phyloP scores from a whole-genome alignment of 1,140 invertebrate species.

The Forficula auricularia region DNA sequence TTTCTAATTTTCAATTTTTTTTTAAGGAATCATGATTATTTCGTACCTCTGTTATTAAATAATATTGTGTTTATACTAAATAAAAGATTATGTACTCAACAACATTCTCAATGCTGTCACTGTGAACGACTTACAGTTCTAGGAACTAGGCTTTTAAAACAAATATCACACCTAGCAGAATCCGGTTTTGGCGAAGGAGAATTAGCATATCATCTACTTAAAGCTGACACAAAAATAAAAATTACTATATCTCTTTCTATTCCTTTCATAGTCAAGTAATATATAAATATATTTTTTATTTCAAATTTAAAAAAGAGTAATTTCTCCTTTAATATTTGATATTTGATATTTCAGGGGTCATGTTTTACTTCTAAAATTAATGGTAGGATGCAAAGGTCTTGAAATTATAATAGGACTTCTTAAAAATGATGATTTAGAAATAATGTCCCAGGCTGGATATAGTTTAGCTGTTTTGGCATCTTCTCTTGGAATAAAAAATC shows the following conservation, averaged over 20 bases:
- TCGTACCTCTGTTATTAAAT: constrained; percentile 1
- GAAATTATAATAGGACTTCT: no score
- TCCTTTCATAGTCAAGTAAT: constrained; percentile 4
- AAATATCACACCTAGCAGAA: not conserved
- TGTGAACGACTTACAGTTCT: not conserved
- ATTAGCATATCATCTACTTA: constrained; percentile 4
- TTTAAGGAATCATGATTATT: constrained; percentile 6
- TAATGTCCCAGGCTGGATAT: no score
- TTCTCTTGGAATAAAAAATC: no score
- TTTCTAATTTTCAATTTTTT: not conserved
- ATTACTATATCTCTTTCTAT: not conserved
- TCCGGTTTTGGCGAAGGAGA: constrained; percentile 6
- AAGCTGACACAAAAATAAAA: not conserved
- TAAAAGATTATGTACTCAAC: not conserved
- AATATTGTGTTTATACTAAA: constrained; percentile 1
- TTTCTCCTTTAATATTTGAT: no score
- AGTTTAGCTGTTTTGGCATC: no score
- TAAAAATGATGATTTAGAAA: no score
- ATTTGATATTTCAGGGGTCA: no score
- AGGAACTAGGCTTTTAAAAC: not conserved
- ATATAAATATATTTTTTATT: no score
- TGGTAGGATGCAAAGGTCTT: no score
- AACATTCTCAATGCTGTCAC: not conserved
- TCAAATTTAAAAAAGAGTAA: no score
- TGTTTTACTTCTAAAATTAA: no score